A percentile compares a stretch with the other conserved stretches of the same genome.
These are phyloP conservation scores for Leptinotarsa peninsularis DNA, from an alignment of 2,888 invertebrate species.

Conservation along the genomic window DNA sequence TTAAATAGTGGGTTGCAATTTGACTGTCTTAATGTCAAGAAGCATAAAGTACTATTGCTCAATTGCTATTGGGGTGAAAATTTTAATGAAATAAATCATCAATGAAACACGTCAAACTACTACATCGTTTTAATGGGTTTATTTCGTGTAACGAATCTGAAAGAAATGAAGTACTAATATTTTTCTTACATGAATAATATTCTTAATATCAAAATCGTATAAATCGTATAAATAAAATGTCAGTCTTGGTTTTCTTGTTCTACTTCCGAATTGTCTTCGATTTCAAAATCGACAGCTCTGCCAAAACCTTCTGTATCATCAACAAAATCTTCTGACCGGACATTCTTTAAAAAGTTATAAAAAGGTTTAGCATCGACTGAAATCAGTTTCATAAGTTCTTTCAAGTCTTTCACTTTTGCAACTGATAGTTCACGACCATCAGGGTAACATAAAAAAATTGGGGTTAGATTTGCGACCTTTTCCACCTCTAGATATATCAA, in stretches of 20 bases:
- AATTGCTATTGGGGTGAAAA: not conserved
- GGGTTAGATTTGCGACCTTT: conserved; percentile 4
- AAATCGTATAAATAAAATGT: not conserved
- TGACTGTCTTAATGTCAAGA: too few species aligned
- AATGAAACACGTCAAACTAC: too few species aligned
- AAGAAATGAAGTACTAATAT: too few species aligned
- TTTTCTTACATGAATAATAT: not conserved
- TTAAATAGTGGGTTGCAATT: too few species aligned
- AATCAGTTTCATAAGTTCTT: conserved; percentile 20
- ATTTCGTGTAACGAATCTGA: too few species aligned
- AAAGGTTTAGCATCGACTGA: conserved; percentile 24
- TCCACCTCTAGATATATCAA: not conserved
- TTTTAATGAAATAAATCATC: not conserved
- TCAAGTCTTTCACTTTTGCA: conserved; percentile 16
- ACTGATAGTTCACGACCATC: conserved; percentile 18
- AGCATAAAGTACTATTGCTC: not conserved
- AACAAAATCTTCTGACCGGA: conserved; percentile 20
- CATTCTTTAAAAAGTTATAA: conserved; percentile 25
- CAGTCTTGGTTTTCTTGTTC: conserved; percentile 5
- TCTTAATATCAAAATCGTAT: not conserved
- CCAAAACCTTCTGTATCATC: conserved; percentile 29
- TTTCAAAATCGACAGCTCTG: conserved; percentile 25
- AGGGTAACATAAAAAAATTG: not conserved
- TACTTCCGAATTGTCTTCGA: conserved; percentile 20
- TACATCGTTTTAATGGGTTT: too few species aligned